Evolutionary conservation across 2,888 invertebrate species (phyloP).

Genomic region (Acanthacorydalis orientalis): DNA sequence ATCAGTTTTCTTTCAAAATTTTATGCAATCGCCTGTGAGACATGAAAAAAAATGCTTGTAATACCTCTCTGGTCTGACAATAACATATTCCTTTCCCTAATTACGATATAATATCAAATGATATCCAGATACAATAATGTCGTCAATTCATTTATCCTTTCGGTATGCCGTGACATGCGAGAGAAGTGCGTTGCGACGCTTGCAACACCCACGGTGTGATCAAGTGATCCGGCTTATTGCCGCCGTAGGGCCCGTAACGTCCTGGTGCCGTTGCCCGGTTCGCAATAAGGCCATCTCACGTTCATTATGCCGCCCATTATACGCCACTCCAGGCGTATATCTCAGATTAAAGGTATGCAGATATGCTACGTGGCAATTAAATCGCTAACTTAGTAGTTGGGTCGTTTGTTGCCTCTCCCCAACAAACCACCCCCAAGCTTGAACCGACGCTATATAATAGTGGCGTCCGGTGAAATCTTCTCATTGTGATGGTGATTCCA

Average conservation of each 20-base stretch:
- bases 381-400: constrained; percentile 1
- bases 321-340: not conserved
- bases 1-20: too few relatives aligned
- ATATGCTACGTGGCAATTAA: constrained; percentile 7
- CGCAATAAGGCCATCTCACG: constrained; percentile 3
- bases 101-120: too few relatives aligned
- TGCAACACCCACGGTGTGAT: not conserved
- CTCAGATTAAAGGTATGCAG: constrained; percentile 7
- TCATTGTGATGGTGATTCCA: too few relatives aligned
- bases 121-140: too few relatives aligned
- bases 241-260: not conserved
- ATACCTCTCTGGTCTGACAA: too few relatives aligned
- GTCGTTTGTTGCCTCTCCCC: not conserved
- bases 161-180: too few relatives aligned
- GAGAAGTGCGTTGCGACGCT: not conserved
- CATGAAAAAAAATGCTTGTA: too few relatives aligned
- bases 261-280: not conserved
- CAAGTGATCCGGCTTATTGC: not conserved
- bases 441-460: too few relatives aligned
- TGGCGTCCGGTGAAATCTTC: too few relatives aligned
- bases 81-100: too few relatives aligned
- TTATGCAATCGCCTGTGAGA: too few relatives aligned
- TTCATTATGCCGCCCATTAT: constrained; percentile 6
- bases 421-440: not conserved
- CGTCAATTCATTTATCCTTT: too few relatives aligned